phyloP scores from a whole-genome alignment of 2,113 vertebrate species.

The Brachirus orientalis region DNA sequence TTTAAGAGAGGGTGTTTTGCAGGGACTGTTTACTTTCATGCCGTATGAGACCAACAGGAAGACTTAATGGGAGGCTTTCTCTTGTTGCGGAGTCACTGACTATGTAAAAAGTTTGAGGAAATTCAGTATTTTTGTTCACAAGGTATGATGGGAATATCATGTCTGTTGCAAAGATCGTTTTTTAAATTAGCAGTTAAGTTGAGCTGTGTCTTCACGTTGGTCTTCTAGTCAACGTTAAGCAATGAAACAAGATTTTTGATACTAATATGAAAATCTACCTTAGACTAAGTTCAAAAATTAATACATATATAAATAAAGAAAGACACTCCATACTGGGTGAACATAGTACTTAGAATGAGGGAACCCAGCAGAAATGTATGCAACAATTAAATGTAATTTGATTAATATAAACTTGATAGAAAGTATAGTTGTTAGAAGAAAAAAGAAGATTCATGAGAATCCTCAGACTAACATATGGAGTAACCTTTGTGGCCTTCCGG shows the following conservation, averaged over 20 bases:
- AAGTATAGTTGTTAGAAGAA: constrained; percentile 20
- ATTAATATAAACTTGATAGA: constrained; percentile 29
- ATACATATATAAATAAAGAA: constrained; percentile 7
- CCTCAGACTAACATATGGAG: constrained; percentile 77
- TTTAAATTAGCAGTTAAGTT: constrained; percentile 4
- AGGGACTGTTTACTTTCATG: constrained; percentile 36
- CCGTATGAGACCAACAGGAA: no score
- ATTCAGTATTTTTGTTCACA: no score
- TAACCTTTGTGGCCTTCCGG: constrained; percentile 81
- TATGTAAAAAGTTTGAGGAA: no score
- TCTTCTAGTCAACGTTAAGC: no score
- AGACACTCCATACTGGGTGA: not conserved
- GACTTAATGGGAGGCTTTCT: no score
- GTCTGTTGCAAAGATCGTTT: no score
- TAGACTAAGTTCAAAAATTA: constrained; percentile 17
- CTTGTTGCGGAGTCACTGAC: no score
- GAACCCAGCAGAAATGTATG: constrained; percentile 3
- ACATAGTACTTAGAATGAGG: constrained; percentile 1
- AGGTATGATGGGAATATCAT: no score
- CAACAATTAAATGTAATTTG: not conserved
- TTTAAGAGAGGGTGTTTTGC: constrained; percentile 50
- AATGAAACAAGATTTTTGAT: no score
- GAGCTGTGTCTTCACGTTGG: no score
- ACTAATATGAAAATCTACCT: not conserved
- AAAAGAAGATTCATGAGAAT: constrained; percentile 55